A percentile compares a stretch with the other conserved stretches of the same genome.
Conservation (phyloP, 2,888 invertebrate genomes). For the Thera obeliscata region DNA sequence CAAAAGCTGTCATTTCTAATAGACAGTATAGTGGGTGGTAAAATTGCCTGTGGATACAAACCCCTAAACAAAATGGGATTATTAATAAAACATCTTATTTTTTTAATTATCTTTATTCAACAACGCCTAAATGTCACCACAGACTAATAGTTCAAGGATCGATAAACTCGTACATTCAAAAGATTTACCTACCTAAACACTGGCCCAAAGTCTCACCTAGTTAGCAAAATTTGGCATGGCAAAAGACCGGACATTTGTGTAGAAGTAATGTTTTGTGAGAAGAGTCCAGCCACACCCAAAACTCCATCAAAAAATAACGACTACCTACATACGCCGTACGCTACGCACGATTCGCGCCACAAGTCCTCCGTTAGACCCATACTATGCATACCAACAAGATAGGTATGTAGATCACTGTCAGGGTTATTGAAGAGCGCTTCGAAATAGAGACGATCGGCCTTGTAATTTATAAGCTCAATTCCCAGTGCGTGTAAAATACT, state of each 20-base stretch:
- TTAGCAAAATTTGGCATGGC: not conserved
- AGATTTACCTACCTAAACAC: constrained; percentile 4
- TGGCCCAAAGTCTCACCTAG: constrained; percentile 11
- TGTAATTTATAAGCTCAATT: not conserved
- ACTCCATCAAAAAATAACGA: not conserved
- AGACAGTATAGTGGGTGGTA: not conserved
- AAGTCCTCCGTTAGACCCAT: too few relatives aligned
- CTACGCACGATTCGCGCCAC: too few relatives aligned
- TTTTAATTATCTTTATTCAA: constrained; percentile 62
- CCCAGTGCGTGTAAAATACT: not conserved
- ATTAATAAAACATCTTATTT: constrained; percentile 20
- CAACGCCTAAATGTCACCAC: constrained; percentile 48
- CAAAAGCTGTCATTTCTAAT: too few relatives aligned
- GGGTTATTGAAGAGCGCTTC: not conserved
- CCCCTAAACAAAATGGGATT: not conserved
- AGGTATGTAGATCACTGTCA: not conserved
- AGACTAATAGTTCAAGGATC: constrained; percentile 25
- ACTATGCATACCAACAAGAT: not conserved
- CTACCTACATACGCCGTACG: too few relatives aligned
- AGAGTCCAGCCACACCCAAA: not conserved
- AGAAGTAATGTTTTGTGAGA: too few relatives aligned
- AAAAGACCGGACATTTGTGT: too few relatives aligned
- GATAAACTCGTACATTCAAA: constrained; percentile 13
- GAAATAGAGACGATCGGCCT: not conserved
- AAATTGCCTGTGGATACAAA: not conserved